phyloP scores from a whole-genome alignment of 2,113 vertebrate species.

The Caranx melampygus region DNA sequence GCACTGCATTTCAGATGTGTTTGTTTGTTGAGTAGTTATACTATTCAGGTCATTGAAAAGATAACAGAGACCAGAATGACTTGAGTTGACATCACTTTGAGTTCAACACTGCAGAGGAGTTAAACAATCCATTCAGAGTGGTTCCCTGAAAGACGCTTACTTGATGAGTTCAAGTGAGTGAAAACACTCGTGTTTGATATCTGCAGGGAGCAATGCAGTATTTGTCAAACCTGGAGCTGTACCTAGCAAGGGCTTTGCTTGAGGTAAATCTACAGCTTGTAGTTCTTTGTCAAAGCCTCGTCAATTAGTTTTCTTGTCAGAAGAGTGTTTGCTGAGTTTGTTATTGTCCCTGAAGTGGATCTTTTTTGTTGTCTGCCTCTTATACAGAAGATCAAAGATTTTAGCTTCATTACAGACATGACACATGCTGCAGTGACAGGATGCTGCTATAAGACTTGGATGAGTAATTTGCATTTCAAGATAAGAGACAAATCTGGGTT shows the following conservation, averaged over 20 bases:
- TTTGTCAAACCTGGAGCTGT: neutral
- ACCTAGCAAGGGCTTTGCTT: neutral
- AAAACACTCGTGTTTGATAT: neutral
- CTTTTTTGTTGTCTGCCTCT: slow-evolving; percentile 17
- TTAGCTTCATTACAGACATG: slow-evolving; percentile 18
- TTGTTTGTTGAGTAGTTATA: neutral
- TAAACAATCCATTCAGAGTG: neutral
- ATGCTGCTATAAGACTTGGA: neutral
- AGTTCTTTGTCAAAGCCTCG: slow-evolving; percentile 4
- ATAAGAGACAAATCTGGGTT: slow-evolving; percentile 35
- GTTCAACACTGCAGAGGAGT: neutral
- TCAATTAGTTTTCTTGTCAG: slow-evolving; percentile 22
- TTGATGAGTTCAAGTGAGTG: slow-evolving; percentile 12
- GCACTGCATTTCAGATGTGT: neutral
- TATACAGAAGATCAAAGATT: slow-evolving; percentile 19
- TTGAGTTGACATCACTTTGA: neutral
- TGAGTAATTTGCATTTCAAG: slow-evolving; percentile 28
- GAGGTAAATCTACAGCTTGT: slow-evolving; percentile 8
- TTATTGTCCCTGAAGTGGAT: slow-evolving; percentile 14
- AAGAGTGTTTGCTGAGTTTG: slow-evolving; percentile 10
- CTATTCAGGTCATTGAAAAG: neutral
- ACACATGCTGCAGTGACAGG: slow-evolving; percentile 30
- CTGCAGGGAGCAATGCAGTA: neutral
- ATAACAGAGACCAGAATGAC: neutral
- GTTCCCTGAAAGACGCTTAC: neutral